Evolutionary conservation across 2,797 vertebrate species (phyloP).

Genomic region (Coluber constrictor): DNA sequence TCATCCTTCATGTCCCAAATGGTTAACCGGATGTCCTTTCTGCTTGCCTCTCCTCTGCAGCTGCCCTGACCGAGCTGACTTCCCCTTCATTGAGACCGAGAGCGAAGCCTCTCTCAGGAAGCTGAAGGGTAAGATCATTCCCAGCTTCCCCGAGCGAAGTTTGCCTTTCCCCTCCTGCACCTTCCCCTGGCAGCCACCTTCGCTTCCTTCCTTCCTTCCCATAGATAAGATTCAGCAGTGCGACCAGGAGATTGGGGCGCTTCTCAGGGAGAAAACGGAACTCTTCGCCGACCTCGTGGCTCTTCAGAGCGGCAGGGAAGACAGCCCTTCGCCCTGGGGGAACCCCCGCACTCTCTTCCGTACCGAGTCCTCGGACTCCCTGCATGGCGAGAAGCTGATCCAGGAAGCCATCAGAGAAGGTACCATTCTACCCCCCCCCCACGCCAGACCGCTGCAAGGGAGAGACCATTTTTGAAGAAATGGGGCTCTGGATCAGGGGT

Average conservation of each 20-base stretch:
- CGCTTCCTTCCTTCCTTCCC: no score
- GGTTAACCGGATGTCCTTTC: neutral
- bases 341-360: conserved; percentile 80
- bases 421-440: conserved; percentile 45
- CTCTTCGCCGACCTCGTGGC: conserved; percentile 84
- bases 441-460: neutral
- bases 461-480: neutral
- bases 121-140: conserved; percentile 72
- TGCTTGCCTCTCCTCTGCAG: conserved; percentile 58
- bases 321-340: conserved; percentile 45
- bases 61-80: conserved; percentile 86
- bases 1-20: neutral
- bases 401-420: conserved; percentile 82
- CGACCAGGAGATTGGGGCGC: conserved; percentile 83
- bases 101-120: conserved; percentile 82
- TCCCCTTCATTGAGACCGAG: conserved; percentile 90
- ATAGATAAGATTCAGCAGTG: conserved; percentile 85
- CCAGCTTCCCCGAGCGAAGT: conserved; percentile 9
- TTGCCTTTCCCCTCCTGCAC: fast-evolving
- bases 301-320: conserved; percentile 65
- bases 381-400: conserved; percentile 80
- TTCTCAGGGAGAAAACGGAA: conserved; percentile 83
- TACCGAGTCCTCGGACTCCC: conserved; percentile 75
- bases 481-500: neutral
- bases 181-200: fast-evolving